These are phyloP conservation scores for Antheraea mylitta DNA, from an alignment of 1,140 invertebrate species.

Conservation along the genomic window DNA sequence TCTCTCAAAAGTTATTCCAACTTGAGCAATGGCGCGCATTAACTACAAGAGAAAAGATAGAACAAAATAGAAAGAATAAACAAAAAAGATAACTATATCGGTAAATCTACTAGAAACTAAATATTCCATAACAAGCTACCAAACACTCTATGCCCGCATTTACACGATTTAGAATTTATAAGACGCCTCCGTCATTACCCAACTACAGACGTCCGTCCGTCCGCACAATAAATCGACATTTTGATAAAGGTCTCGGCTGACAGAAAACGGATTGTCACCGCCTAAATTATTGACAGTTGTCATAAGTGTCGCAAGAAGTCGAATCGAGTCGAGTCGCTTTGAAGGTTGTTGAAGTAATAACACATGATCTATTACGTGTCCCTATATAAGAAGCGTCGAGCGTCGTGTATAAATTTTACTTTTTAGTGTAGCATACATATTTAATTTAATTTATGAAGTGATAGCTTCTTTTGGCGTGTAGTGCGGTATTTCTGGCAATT, in stretches of 20 bases:
- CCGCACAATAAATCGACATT: slow-evolving; percentile 24
- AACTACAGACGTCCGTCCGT: not conserved
- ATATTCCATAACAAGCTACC: not conserved
- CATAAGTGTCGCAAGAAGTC: slow-evolving; percentile 17
- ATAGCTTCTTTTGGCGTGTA: too few relatives aligned
- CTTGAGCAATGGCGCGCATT: too few relatives aligned
- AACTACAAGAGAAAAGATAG: too few relatives aligned
- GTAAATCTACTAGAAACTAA: not conserved
- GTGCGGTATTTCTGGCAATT: too few relatives aligned
- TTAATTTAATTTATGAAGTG: too few relatives aligned
- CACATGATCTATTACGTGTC: slow-evolving; percentile 5
- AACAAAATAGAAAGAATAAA: too few relatives aligned
- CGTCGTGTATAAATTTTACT: not conserved
- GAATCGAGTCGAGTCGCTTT: not conserved
- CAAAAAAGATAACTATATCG: not conserved
- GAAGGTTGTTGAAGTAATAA: not conserved
- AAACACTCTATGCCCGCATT: not conserved
- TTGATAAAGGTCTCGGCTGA: slow-evolving; percentile 30
- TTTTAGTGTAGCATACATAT: not conserved
- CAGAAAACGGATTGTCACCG: slow-evolving; percentile 15
- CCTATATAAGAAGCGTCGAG: not conserved
- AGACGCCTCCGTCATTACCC: not conserved
- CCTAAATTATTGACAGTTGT: slow-evolving; percentile 33
- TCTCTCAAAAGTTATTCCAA: too few relatives aligned
- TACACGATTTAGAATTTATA: not conserved